phyloP scores from a whole-genome alignment of 2,888 invertebrate genomes.

The Cerceris rybyensis region DNA sequence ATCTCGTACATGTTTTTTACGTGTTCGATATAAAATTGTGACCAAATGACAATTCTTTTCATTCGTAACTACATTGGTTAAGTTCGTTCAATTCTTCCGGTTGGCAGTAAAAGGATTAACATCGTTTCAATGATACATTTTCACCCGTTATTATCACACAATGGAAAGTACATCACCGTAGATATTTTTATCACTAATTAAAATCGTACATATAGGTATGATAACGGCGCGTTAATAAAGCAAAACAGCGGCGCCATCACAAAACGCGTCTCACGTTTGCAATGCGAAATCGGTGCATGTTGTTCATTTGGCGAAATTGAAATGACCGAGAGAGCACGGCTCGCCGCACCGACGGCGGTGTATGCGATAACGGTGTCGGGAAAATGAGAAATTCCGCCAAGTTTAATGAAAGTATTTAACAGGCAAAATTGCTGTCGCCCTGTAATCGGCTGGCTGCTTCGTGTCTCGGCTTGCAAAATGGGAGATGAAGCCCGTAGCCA shows the following conservation, averaged over 20 bases:
- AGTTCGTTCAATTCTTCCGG: too few species aligned
- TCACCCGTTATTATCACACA: too few species aligned
- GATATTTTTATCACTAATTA: neutral
- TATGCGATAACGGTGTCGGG: slow-evolving; percentile 53
- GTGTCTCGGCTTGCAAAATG: slow-evolving; percentile 17
- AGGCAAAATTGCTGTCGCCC: slow-evolving; percentile 58
- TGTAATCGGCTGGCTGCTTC: slow-evolving; percentile 7
- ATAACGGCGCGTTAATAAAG: neutral
- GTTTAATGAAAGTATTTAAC: slow-evolving; percentile 74
- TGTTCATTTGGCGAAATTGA: slow-evolving; percentile 58
- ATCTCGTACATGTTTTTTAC: too few species aligned
- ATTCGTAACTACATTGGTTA: too few species aligned
- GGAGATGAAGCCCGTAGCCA: slow-evolving; percentile 7
- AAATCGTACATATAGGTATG: neutral
- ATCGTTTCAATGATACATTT: too few species aligned
- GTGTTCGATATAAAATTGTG: too few species aligned
- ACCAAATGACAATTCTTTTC: too few species aligned
- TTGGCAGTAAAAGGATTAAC: too few species aligned
- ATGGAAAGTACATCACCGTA: neutral
- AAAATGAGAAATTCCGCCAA: slow-evolving; percentile 69
- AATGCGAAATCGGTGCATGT: slow-evolving; percentile 13
- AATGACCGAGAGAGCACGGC: slow-evolving; percentile 33
- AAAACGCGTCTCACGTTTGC: neutral
- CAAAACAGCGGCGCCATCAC: neutral
- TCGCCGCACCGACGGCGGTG: slow-evolving; percentile 24